These are phyloP conservation scores for Erithacus rubecula DNA, from an alignment of 2,797 vertebrate genomes.

Conservation along the genomic window DNA sequence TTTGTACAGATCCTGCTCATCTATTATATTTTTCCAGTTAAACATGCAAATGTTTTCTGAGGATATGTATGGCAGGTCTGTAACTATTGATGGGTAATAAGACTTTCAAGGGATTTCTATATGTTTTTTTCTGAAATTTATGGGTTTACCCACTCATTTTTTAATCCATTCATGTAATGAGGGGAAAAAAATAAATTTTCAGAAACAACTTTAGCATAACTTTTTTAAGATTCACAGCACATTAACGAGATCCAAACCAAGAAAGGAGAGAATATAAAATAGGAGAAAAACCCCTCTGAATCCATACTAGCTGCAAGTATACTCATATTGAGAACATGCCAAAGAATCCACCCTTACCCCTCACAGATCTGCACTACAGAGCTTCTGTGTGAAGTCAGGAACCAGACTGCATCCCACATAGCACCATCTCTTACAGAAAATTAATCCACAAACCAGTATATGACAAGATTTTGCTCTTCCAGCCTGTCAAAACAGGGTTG, in stretches of 20 bases:
- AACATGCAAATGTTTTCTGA: not conserved
- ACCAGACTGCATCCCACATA: not conserved
- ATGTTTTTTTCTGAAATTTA: not conserved
- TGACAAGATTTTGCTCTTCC: not conserved
- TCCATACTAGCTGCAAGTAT: not conserved
- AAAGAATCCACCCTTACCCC: not conserved
- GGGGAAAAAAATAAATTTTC: fast-evolving
- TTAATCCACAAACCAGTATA: not conserved
- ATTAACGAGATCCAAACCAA: not conserved
- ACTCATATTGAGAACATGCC: not conserved
- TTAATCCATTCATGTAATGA: not conserved
- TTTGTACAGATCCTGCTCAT: not conserved
- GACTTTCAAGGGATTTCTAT: not conserved
- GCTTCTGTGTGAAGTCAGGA: not conserved
- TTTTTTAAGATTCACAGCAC: not conserved
- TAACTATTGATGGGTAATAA: not conserved
- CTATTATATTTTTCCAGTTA: not conserved
- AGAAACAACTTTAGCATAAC: not conserved
- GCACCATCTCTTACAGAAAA: not conserved
- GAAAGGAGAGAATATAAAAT: not conserved
- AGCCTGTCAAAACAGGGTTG: not conserved
- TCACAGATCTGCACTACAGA: not conserved
- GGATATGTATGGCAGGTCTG: not conserved
- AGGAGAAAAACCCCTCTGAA: not conserved
- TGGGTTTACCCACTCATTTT: not conserved